These are phyloP conservation scores for Cryptomyrus ogoouensis DNA, from an alignment of 2,113 vertebrate genomes.

Conservation along the genomic window DNA sequence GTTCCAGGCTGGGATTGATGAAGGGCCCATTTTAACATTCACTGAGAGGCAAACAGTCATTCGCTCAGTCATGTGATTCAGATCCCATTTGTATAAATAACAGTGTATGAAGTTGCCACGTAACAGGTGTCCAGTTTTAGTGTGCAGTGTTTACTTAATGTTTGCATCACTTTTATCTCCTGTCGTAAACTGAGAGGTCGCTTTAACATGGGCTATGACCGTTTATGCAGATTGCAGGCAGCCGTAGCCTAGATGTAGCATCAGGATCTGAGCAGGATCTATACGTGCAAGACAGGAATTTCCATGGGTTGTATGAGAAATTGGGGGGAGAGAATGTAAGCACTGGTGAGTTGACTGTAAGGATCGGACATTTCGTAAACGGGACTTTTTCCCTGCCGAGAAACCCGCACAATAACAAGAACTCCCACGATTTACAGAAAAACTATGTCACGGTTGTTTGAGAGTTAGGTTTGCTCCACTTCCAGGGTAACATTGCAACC, in stretches of 20 bases:
- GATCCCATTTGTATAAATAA: neutral
- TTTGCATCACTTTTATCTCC: neutral
- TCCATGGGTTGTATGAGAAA: neutral
- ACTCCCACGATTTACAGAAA: neutral
- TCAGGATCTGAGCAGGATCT: neutral
- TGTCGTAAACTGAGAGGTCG: neutral
- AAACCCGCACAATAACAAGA: neutral
- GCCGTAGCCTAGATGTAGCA: neutral
- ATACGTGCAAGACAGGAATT: neutral
- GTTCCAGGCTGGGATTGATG: neutral
- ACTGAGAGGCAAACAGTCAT: neutral
- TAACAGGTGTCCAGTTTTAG: neutral
- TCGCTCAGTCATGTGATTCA: neutral
- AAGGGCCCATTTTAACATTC: neutral
- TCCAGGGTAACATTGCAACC: neutral
- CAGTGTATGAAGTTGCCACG: neutral
- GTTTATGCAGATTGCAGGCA: neutral
- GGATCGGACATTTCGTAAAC: neutral
- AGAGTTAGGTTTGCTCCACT: neutral
- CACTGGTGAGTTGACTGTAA: neutral
- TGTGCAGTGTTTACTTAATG: neutral
- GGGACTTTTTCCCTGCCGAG: neutral
- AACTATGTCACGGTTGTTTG: neutral
- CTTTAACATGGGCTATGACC: neutral
- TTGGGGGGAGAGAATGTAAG: neutral